Evolutionary conservation across 2,113 vertebrate genomes (phyloP).

Genomic region (Phodopus roborovskii): DNA sequence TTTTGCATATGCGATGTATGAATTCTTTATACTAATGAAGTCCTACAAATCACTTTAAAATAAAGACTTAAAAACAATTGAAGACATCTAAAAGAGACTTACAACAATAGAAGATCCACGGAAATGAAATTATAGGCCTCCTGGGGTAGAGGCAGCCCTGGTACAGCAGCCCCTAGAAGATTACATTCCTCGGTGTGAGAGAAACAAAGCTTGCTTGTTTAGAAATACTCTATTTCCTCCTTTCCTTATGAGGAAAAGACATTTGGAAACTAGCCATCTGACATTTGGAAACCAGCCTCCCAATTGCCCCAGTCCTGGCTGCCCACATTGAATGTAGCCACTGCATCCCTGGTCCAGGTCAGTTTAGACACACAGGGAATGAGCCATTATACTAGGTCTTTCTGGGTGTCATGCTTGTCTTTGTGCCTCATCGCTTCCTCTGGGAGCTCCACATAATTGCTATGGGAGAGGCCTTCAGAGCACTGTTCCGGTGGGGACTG

Average conservation of each 20-base stretch:
- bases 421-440: neutral
- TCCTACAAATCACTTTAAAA: neutral
- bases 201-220: slow-evolving; percentile 28
- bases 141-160: neutral
- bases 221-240: slow-evolving; percentile 20
- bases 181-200: neutral
- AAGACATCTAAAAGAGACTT: neutral
- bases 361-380: neutral
- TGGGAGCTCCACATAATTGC: neutral
- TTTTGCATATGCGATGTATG: neutral
- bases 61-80: neutral
- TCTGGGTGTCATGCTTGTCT: neutral
- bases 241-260: neutral
- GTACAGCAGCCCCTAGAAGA: neutral
- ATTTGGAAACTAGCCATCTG: neutral
- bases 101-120: neutral
- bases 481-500: neutral
- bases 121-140: neutral
- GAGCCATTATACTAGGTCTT: neutral
- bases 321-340: neutral
- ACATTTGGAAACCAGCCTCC: neutral
- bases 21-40: neutral
- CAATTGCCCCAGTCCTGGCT: neutral
- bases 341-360: neutral
- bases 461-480: neutral